These are phyloP conservation scores for Helicoverpa assulta DNA, from an alignment of 2,888 invertebrate species.

Conservation along the genomic window DNA sequence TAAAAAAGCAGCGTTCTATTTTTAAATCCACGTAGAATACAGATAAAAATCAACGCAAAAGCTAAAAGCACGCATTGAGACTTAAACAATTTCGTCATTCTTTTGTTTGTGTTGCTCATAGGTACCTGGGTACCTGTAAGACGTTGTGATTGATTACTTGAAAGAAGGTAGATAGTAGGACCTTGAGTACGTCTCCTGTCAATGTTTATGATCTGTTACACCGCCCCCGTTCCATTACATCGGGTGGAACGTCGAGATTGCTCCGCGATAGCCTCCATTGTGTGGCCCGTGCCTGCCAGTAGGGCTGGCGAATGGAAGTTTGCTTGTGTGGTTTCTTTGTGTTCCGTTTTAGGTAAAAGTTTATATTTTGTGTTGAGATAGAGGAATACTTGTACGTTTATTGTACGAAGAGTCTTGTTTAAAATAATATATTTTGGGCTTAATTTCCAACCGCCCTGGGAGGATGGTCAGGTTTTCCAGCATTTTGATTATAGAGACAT, in stretches of 20 bases:
- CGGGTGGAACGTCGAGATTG: slow-evolving; percentile 71
- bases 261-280: slow-evolving; percentile 76
- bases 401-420: background rate
- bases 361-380: slow-evolving; percentile 1
- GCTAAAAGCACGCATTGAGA: slow-evolving; percentile 43
- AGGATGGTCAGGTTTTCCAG: no score
- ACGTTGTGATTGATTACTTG: slow-evolving; percentile 59
- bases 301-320: slow-evolving; percentile 61
- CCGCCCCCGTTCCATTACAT: slow-evolving; percentile 72
- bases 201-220: slow-evolving; percentile 67
- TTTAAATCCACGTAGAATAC: slow-evolving; percentile 36
- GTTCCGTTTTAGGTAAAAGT: background rate
- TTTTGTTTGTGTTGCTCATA: slow-evolving; percentile 46
- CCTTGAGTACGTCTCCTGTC: slow-evolving; percentile 68
- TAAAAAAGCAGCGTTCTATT: slow-evolving; percentile 14
- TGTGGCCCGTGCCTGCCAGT: slow-evolving; percentile 62
- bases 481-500: no score
- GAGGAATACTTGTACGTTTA: slow-evolving; percentile 7
- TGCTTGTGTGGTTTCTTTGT: slow-evolving; percentile 43
- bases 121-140: slow-evolving; percentile 27
- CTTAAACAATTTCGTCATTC: slow-evolving; percentile 53
- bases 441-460: no score
- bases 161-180: slow-evolving; percentile 40
- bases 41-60: slow-evolving; percentile 52
- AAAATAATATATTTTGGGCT: background rate